Conservation (phyloP, 1,140 invertebrate genomes). For the Drosophila nannoptera region DNA sequence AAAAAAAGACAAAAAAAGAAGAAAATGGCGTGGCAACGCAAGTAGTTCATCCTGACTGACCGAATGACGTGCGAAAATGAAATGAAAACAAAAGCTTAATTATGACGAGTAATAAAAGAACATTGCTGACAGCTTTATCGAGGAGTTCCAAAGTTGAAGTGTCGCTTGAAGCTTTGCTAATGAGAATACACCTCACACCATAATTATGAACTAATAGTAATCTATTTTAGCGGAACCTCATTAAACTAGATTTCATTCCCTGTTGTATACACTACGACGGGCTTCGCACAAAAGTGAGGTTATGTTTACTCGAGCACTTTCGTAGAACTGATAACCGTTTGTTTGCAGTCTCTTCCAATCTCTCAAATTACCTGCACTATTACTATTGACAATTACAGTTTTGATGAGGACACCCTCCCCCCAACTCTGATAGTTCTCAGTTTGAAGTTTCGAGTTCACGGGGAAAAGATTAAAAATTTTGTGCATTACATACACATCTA, state of each 20-base stretch:
- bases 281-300: too few species aligned
- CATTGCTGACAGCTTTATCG: background rate
- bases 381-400: background rate
- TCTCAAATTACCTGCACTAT: background rate
- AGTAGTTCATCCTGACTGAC: background rate
- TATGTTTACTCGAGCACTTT: too few species aligned
- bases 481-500: slow-evolving; percentile 23
- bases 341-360: background rate
- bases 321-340: too few species aligned
- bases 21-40: background rate
- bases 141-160: slow-evolving; percentile 1
- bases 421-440: too few species aligned
- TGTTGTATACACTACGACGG: too few species aligned
- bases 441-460: background rate
- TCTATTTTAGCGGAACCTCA: too few species aligned
- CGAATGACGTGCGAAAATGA: background rate
- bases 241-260: too few species aligned
- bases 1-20: background rate
- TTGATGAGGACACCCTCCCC: slow-evolving; percentile 1
- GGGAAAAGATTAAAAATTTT: slow-evolving; percentile 17
- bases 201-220: background rate
- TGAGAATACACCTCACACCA: too few species aligned
- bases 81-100: background rate
- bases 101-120: too few species aligned
- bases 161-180: background rate